A percentile compares a stretch with the other conserved stretches of the same genome.
phyloP scores from a whole-genome alignment of 53 echinoderm and acorn worm species.

The Echinometra lucunter region DNA sequence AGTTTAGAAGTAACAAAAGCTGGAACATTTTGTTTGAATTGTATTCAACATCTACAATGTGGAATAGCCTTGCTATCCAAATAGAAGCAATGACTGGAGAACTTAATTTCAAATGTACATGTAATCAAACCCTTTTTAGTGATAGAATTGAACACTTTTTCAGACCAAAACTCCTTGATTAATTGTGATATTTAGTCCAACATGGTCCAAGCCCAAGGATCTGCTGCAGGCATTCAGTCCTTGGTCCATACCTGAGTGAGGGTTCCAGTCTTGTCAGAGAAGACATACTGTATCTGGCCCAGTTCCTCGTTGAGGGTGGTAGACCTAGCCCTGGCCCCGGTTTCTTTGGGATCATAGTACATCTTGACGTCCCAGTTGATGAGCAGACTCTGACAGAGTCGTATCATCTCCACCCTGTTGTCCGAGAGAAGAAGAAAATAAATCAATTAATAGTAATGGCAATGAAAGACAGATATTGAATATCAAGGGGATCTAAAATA shows the following conservation, averaged over 20 bases:
- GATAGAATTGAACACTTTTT: too few species aligned
- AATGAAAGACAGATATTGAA: too few species aligned
- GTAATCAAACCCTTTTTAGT: too few species aligned
- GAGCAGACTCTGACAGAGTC: slow-evolving; percentile 95
- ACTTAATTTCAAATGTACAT: too few species aligned
- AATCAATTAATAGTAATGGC: too few species aligned
- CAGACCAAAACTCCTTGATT: too few species aligned
- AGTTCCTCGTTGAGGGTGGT: slow-evolving; percentile 96
- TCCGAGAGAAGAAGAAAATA: not conserved
- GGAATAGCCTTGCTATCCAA: too few species aligned
- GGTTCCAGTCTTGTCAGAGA: slow-evolving; percentile 98
- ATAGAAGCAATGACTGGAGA: too few species aligned
- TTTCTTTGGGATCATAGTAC: slow-evolving; percentile 93
- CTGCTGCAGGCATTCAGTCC: not conserved
- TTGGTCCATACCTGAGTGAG: slow-evolving; percentile 87
- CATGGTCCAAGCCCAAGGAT: not conserved
- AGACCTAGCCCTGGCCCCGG: slow-evolving; percentile 91
- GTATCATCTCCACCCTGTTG: slow-evolving; percentile 93
- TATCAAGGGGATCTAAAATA: too few species aligned
- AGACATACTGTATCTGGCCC: slow-evolving; percentile 99
- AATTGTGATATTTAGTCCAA: not conserved
- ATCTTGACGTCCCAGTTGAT: slow-evolving; percentile 96
- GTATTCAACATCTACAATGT: not conserved
- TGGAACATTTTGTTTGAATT: not conserved
- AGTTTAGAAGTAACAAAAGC: not conserved